Conservation (phyloP, 2,797 vertebrate genomes). For the Onychomys leucogaster region DNA sequence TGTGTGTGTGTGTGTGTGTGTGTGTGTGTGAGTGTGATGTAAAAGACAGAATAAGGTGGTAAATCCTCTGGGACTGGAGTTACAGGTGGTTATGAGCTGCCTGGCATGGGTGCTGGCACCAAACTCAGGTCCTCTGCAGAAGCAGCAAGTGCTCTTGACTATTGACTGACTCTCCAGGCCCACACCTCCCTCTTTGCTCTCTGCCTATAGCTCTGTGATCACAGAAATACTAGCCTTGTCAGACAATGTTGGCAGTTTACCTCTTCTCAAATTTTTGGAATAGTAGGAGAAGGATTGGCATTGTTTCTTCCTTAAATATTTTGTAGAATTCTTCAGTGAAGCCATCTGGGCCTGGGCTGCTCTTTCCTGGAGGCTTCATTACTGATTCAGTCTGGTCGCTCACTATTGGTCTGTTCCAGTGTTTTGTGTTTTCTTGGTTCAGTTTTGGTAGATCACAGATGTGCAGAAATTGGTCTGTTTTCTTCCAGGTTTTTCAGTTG, state of each 20-base stretch:
- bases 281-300: background rate
- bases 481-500: background rate
- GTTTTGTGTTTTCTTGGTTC: background rate
- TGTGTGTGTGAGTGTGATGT: no score
- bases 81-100: background rate
- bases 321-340: background rate
- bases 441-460: background rate
- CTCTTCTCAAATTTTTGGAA: background rate
- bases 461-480: background rate
- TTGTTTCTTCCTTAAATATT: background rate
- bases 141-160: background rate
- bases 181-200: no score
- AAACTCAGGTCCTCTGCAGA: background rate
- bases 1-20: background rate
- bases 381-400: background rate
- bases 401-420: background rate
- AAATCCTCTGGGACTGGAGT: no score
- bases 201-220: background rate
- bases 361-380: background rate
- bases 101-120: no score
- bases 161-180: no score
- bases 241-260: background rate
- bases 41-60: background rate
- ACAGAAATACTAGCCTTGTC: no score
- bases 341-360: no score